A percentile compares a stretch with the other conserved stretches of the same genome.
These are phyloP conservation scores for Nothocercus julius DNA, from an alignment of 2,113 vertebrate species.

Conservation along the genomic window DNA sequence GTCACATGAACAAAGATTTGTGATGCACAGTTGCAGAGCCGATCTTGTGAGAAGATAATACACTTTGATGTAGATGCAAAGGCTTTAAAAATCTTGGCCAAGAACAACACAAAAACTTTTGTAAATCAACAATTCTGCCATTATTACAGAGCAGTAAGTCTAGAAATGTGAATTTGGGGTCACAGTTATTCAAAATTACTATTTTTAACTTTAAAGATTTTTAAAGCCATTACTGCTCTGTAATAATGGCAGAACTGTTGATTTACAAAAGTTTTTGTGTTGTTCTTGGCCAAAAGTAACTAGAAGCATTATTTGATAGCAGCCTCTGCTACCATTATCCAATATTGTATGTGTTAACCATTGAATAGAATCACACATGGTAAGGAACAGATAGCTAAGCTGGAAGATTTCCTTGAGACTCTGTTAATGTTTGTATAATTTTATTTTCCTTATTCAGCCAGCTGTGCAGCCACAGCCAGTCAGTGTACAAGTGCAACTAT, in stretches of 20 bases:
- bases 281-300: not conserved
- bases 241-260: not conserved
- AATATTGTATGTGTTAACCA: not conserved
- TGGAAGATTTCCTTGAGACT: not conserved
- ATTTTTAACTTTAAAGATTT: not conserved
- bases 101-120: not conserved
- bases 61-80: not conserved
- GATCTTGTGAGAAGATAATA: not conserved
- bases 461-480: not conserved
- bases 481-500: not conserved
- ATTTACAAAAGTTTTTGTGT: not conserved
- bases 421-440: conserved; percentile 15
- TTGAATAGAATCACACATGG: not conserved
- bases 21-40: not conserved
- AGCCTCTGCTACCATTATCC: not conserved
- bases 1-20: not conserved
- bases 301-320: not conserved
- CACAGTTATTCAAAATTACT: not conserved
- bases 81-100: not conserved
- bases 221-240: not conserved
- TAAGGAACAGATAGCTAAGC: conserved; percentile 9
- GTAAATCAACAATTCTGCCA: not conserved
- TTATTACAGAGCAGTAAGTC: not conserved
- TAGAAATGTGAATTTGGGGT: accelerated
- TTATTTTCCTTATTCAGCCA: conserved; percentile 11